Base-by-base conservation (phyloP, 2,888 invertebrate genomes). In the Cheilosia urbana region DNA sequence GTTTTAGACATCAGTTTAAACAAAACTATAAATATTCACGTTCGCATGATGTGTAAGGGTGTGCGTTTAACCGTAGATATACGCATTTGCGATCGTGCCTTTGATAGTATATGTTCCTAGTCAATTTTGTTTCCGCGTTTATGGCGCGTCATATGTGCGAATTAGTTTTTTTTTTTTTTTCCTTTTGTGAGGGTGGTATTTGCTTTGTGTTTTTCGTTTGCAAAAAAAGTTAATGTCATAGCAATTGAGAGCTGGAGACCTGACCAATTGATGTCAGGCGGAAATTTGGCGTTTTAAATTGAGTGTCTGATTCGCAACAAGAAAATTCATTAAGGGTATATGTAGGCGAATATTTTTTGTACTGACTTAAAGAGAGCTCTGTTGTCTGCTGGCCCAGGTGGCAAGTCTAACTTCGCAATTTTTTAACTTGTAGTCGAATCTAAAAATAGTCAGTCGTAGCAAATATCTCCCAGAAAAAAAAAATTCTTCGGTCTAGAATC, bases 41-140 rank as follows among this genome's bases (percentile, higher is more conserved):
- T 49, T 27, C 34, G n/a, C 3, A n/a, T 7, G 34, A 7, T 17
- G 53, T 17, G 3, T 34, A 37, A 11, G 24, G 51, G 58, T 55
- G 42, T 47, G 79, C 68, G 75, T 80, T 13, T 49, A 69, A 65
- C 65, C 63, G 77, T 53, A 45, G n/a, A n/a, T 66, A 17, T 49
- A 37, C 21, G 58, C 15, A 27, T 51, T 21, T 69, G 45, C 53
- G 77, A 71, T 77, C 71, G 21, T 30, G 15, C 19, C 19, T 47
- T 17, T 17, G 47, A 47, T 19, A 9, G 9, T 6, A n/a, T n/a
- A n/a, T n/a, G 13, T 37, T 6, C 45, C 17, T 9, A 24, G 15
- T 13, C 4, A 9, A 45, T 30, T 68, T 49, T 34, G 58, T 51
- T 84, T 84, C 83, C 83, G 83, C 69, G 45, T 79, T 68, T 51